Conservation (phyloP, 2,113 vertebrate genomes). For the Rhinoderma darwinii region DNA sequence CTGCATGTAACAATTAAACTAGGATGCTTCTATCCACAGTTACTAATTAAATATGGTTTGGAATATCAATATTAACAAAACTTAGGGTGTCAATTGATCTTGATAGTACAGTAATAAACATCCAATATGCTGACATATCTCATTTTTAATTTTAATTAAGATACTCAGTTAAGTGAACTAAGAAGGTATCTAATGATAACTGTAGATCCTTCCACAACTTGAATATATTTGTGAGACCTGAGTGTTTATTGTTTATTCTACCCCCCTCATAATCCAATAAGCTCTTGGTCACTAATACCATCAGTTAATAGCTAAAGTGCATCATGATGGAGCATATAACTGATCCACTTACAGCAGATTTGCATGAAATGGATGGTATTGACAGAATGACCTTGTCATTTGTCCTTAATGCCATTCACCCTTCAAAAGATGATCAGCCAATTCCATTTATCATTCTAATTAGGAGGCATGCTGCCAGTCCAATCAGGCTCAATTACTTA, state of each 20-base stretch:
- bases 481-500: constrained; percentile 89
- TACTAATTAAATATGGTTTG: not conserved
- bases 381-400: constrained; percentile 76
- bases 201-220: not conserved
- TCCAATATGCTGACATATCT: not conserved
- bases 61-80: not conserved
- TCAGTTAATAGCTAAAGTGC: not conserved
- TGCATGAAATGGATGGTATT: constrained; percentile 62
- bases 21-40: not conserved
- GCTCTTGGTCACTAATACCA: not conserved
- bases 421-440: constrained; percentile 78
- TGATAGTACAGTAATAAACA: not conserved
- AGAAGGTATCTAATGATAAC: not conserved
- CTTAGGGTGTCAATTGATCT: not conserved
- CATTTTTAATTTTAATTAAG: not conserved
- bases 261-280: not conserved
- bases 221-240: not conserved
- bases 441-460: constrained; percentile 88
- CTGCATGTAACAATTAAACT: not conserved
- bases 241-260: constrained; percentile 3
- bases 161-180: not conserved
- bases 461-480: constrained; percentile 84
- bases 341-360: constrained; percentile 15
- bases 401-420: constrained; percentile 77
- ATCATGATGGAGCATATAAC: constrained; percentile 21